Conservation (phyloP, 2,888 invertebrate genomes). For the Agonum fuliginosum region DNA sequence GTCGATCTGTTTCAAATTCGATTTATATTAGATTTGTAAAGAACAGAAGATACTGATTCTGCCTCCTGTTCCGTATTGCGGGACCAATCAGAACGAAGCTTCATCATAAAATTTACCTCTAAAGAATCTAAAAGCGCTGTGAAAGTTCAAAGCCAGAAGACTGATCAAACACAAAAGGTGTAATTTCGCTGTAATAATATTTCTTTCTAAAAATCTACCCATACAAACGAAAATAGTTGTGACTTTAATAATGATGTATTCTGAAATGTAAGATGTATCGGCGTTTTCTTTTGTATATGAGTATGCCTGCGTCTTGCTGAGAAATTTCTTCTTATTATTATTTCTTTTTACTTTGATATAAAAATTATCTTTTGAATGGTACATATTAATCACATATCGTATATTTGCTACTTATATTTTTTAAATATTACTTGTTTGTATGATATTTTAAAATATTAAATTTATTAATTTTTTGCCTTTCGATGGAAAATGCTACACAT, state of each 20-base stretch:
- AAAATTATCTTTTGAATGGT: slow-evolving; percentile 1
- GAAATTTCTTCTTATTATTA: neutral
- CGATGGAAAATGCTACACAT: neutral
- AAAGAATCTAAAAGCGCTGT: slow-evolving; percentile 1
- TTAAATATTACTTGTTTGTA: neutral
- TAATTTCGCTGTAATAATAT: slow-evolving; percentile 6
- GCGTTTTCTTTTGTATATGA: slow-evolving; percentile 3
- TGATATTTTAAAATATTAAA: neutral
- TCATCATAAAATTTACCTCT: slow-evolving; percentile 29
- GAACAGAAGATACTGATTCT: slow-evolving; percentile 37
- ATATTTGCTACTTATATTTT: neutral
- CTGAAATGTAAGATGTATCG: neutral
- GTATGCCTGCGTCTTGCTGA: neutral
- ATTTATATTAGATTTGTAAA: slow-evolving; percentile 55
- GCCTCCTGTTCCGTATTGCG: slow-evolving; percentile 9
- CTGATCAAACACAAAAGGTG: neutral
- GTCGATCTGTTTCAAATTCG: slow-evolving; percentile 57
- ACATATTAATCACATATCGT: slow-evolving; percentile 2
- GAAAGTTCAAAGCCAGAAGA: neutral
- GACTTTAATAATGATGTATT: neutral
- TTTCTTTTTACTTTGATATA: neutral
- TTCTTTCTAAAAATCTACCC: neutral
- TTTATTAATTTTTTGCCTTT: neutral
- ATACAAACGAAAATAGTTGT: neutral
- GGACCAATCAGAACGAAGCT: slow-evolving; percentile 45